Conservation (phyloP, 2,113 vertebrate species). For the Onychorhynchus coronatus region DNA sequence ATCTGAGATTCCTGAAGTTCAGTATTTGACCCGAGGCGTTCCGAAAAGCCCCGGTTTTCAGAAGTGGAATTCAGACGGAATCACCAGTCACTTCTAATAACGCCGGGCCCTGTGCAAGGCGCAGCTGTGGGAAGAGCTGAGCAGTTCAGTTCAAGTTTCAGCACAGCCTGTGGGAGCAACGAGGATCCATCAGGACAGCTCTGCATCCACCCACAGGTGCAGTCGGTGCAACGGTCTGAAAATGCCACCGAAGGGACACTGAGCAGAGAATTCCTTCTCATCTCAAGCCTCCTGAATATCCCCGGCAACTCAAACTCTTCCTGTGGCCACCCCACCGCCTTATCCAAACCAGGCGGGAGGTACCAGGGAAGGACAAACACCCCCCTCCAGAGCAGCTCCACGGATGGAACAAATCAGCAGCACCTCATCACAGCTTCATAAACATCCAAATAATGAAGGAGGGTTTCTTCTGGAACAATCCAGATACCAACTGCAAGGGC, state of each 20-base stretch:
- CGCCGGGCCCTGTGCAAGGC: rapidly evolving
- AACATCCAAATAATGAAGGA: neutral
- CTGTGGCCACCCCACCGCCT: rapidly evolving
- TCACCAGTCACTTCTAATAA: neutral
- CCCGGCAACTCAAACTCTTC: neutral
- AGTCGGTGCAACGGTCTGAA: neutral
- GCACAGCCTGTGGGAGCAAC: neutral
- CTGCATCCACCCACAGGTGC: neutral
- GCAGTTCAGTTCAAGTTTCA: neutral
- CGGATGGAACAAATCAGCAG: neutral
- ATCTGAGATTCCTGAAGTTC: neutral
- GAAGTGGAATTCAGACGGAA: neutral
- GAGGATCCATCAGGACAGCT: neutral
- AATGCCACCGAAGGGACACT: neutral
- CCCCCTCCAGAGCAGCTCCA: neutral
- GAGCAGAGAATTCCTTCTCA: neutral
- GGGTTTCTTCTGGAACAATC: neutral
- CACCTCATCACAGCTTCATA: neutral
- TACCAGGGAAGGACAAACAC: neutral
- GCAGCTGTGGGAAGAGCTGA: neutral
- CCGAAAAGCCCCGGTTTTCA: neutral
- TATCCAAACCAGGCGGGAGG: neutral
- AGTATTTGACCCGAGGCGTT: neutral
- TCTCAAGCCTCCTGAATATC: neutral
- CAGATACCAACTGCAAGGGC: neutral